Conservation (phyloP, 30 jellyfish, hydroid and myxozoan species). For the Pseudorhiza aurosa region DNA sequence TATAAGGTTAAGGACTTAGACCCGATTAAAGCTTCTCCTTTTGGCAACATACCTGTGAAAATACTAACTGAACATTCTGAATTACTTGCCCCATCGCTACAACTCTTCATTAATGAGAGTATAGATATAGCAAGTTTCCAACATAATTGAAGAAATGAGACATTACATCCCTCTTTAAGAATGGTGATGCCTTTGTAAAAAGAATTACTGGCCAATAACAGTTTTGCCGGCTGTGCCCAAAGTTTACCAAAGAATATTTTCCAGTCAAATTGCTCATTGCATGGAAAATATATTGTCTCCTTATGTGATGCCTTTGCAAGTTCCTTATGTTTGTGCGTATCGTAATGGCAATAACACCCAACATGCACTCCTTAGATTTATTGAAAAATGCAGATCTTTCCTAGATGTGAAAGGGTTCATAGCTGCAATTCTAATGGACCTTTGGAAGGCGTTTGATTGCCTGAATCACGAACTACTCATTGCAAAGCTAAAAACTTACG, state of each 20-base stretch:
- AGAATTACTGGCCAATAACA: slow-evolving; percentile 30
- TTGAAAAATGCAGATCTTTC: slow-evolving; percentile 19
- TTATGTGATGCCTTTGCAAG: background rate
- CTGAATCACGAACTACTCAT: slow-evolving; percentile 11
- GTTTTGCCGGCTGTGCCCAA: slow-evolving; percentile 21
- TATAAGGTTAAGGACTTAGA: slow-evolving; percentile 5
- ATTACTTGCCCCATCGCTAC: background rate
- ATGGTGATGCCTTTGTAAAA: background rate
- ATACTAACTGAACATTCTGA: background rate
- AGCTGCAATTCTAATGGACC: slow-evolving; percentile 12
- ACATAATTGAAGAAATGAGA: slow-evolving; percentile 20
- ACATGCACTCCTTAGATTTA: slow-evolving; percentile 36
- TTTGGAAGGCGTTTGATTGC: slow-evolving; percentile 18
- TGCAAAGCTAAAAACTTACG: slow-evolving; percentile 10
- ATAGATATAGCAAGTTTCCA: background rate
- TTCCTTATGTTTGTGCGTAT: slow-evolving; percentile 30
- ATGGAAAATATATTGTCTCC: background rate
- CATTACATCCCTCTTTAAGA: slow-evolving; percentile 2
- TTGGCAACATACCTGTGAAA: slow-evolving; percentile 1
- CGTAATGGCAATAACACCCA: slow-evolving; percentile 27
- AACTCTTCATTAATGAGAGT: background rate
- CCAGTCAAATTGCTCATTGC: too few species aligned
- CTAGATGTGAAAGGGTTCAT: background rate
- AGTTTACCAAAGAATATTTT: background rate
- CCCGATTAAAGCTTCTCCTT: slow-evolving; percentile 18